Percentiles rank a stretch among this genome's conserved stretches.
phyloP scores from a whole-genome alignment of 2,113 vertebrate genomes.

The Carettochelys insculpta region DNA sequence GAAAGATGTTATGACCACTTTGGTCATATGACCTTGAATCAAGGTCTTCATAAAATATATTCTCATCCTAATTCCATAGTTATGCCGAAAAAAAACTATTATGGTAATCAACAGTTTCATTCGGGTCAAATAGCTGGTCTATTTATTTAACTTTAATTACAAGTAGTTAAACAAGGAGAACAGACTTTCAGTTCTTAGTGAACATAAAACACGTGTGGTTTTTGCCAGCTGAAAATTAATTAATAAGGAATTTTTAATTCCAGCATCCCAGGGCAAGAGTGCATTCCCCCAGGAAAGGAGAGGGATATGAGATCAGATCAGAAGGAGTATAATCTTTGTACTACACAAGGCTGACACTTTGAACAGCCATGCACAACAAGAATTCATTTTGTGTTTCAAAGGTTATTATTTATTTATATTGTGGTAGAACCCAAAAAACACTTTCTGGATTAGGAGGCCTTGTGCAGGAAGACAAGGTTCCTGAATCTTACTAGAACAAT shows the following conservation, averaged over 20 bases:
- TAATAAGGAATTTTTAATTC: constrained; percentile 76
- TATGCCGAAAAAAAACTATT: neutral
- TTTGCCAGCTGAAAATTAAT: constrained; percentile 78
- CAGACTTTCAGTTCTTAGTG: constrained; percentile 68
- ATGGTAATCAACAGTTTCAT: constrained; percentile 33
- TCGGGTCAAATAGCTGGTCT: constrained; percentile 30
- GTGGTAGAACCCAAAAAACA: neutral
- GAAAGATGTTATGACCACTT: neutral
- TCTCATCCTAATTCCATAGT: neutral
- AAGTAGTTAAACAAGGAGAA: constrained; percentile 67
- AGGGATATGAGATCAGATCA: constrained; percentile 71
- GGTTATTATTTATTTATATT: neutral
- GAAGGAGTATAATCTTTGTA: constrained; percentile 51
- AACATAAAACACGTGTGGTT: constrained; percentile 68
- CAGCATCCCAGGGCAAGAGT: constrained; percentile 69
- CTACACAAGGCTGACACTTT: constrained; percentile 8
- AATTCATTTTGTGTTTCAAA: neutral
- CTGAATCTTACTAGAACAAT: neutral
- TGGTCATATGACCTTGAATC: no score
- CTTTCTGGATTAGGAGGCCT: neutral
- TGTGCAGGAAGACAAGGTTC: neutral
- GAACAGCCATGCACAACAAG: neutral
- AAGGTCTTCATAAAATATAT: neutral
- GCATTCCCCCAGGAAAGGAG: constrained; percentile 57
- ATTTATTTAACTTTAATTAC: constrained; percentile 69